These are phyloP conservation scores for Hybognathus amarus DNA, from an alignment of 2,797 vertebrate species.

Conservation along the genomic window DNA sequence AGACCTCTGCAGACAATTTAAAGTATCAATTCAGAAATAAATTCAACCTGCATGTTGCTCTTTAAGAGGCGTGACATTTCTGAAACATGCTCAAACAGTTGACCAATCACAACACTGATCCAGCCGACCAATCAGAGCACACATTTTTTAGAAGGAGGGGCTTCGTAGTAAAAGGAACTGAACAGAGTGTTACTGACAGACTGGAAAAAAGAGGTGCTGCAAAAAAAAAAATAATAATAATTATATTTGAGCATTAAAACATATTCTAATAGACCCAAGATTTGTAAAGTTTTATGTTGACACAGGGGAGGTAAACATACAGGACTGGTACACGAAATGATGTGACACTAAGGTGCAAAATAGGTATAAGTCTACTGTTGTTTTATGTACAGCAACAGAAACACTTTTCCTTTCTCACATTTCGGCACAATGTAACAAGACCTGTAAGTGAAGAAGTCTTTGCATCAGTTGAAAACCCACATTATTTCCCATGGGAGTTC, in stretches of 20 bases:
- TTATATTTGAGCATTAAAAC: not conserved
- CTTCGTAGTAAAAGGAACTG: too few relatives aligned
- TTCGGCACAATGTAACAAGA: not conserved
- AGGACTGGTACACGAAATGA: not conserved
- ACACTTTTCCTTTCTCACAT: not conserved
- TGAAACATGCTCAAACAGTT: not conserved
- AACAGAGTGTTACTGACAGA: not conserved
- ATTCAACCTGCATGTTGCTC: too few relatives aligned
- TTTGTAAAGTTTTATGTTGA: not conserved
- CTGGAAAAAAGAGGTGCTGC: not conserved
- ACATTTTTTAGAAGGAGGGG: not conserved
- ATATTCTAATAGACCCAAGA: not conserved
- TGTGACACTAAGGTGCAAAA: not conserved
- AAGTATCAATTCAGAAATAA: too few relatives aligned
- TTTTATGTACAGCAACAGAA: not conserved
- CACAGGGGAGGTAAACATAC: not conserved
- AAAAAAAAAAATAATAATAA: too few relatives aligned
- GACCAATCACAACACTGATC: not conserved
- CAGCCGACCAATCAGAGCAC: not conserved
- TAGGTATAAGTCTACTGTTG: not conserved
- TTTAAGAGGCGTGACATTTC: not conserved
- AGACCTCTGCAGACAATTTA: too few relatives aligned
- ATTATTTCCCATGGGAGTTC: conserved; percentile 35
- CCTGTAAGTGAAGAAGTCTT: conserved; percentile 3
- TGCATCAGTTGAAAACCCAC: conserved; percentile 29